Evolutionary conservation across 2,888 invertebrate species (phyloP).

Genomic region (Ischnura elegans): DNA sequence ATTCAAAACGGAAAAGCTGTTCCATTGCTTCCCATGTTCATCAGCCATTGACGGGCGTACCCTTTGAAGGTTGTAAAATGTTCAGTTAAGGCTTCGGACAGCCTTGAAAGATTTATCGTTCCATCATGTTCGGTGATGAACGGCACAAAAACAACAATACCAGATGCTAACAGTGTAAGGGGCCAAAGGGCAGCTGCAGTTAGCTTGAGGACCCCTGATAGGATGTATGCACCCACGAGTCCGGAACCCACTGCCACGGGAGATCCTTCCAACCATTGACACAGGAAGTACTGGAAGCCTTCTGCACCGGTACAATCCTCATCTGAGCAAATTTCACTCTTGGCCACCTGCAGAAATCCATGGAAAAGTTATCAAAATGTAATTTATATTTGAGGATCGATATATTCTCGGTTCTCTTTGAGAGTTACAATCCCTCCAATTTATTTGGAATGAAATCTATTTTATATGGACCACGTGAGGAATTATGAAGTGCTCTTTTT

Average conservation of each 20-base stretch:
- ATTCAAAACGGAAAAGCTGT: not conserved
- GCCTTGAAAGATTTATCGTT: not conserved
- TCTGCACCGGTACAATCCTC: not conserved
- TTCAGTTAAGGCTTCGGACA: not conserved
- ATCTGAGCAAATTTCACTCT: not conserved
- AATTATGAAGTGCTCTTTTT: too few relatives aligned
- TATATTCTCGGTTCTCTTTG: too few relatives aligned
- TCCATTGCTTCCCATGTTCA: not conserved
- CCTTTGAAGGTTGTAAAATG: not conserved
- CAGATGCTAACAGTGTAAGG: not conserved
- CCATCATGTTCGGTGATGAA: not conserved
- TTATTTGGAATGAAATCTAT: too few relatives aligned
- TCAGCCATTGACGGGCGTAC: not conserved
- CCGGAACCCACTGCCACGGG: not conserved
- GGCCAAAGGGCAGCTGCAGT: slow-evolving; percentile 34
- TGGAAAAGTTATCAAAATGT: too few relatives aligned
- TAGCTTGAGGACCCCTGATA: not conserved
- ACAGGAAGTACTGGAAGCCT: not conserved
- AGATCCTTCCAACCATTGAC: slow-evolving; percentile 20
- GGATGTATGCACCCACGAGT: not conserved
- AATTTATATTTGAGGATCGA: not conserved
- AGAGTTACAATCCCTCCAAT: not conserved
- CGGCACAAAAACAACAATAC: not conserved
- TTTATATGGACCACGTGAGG: too few relatives aligned
- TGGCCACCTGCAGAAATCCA: not conserved